phyloP scores from a whole-genome alignment of 2,113 vertebrate genomes.

The Fregetta grallaria region DNA sequence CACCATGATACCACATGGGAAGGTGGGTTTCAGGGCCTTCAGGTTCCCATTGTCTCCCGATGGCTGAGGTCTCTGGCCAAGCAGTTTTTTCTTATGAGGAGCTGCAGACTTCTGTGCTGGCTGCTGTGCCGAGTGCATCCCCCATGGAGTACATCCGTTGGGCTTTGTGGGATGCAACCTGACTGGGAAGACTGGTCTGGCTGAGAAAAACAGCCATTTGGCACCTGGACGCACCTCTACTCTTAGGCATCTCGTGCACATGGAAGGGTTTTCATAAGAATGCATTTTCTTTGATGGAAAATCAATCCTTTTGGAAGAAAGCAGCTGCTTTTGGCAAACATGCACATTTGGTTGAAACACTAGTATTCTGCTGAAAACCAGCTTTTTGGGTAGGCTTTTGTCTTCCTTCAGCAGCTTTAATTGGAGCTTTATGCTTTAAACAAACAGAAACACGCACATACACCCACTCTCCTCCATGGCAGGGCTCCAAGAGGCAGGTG shows the following conservation, averaged over 20 bases:
- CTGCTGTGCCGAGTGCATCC: neutral
- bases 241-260: neutral
- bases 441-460: neutral
- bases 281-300: neutral
- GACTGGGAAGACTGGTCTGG: neutral
- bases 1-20: neutral
- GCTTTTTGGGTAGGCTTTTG: neutral
- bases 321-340: neutral
- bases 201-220: neutral
- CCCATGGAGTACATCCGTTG: rapidly evolving
- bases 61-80: neutral
- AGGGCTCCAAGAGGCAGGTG: neutral
- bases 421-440: neutral
- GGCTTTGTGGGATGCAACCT: neutral
- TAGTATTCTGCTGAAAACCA: neutral
- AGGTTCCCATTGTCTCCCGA: neutral
- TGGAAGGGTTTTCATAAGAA: neutral
- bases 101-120: neutral
- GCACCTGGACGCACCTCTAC: neutral
- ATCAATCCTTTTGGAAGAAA: neutral
- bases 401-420: neutral
- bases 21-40: neutral
- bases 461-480: neutral
- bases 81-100: neutral
- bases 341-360: neutral